Conservation (phyloP, 1,140 invertebrate species). For the Aphelenchoides avenae region DNA sequence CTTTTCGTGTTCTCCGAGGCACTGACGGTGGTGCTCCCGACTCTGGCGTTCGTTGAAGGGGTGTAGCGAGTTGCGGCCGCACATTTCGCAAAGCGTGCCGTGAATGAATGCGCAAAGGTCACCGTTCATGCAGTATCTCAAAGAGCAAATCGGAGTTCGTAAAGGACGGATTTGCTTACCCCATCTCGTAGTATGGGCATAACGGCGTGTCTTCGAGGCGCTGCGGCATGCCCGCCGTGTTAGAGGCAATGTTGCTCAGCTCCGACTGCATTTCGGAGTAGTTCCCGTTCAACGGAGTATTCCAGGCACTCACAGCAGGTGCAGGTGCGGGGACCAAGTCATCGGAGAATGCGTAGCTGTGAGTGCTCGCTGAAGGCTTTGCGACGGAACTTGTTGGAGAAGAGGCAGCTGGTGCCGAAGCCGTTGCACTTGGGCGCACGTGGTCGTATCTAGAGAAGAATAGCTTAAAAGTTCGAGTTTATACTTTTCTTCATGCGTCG, state of each 20-base stretch:
- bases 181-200: too few relatives aligned
- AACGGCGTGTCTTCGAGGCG: neutral
- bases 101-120: constrained; percentile 71
- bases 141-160: too few relatives aligned
- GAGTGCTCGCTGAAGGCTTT: too few relatives aligned
- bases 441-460: constrained; percentile 37
- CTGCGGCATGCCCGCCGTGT: neutral
- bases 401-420: neutral
- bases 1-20: constrained; percentile 72
- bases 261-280: neutral
- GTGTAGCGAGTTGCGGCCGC: constrained; percentile 70
- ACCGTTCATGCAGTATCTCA: constrained; percentile 21
- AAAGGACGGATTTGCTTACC: too few relatives aligned
- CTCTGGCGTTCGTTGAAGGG: constrained; percentile 71
- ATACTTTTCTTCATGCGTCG: too few relatives aligned
- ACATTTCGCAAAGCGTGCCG: constrained; percentile 76
- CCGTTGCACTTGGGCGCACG: constrained; percentile 2
- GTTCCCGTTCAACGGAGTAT: neutral
- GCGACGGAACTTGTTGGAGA: neutral
- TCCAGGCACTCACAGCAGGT: neutral
- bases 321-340: neutral
- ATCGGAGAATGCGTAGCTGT: constrained; percentile 4
- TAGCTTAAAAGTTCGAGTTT: too few relatives aligned
- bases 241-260: neutral
- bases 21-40: constrained; percentile 70